Conservation (phyloP, 2,113 vertebrate species). For the Silurus glanis region DNA sequence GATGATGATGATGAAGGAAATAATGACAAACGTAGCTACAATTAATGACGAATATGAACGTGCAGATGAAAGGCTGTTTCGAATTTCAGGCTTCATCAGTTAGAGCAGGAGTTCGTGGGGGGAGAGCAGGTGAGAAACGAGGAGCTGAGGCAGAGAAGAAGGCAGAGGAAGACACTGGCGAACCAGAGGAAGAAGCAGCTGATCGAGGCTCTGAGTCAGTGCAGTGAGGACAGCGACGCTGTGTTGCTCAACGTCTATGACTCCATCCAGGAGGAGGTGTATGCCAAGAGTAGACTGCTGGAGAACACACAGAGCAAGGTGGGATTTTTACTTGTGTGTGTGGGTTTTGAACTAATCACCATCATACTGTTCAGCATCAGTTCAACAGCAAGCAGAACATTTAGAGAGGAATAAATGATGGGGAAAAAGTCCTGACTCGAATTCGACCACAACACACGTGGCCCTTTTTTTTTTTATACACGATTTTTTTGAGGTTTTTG, state of each 20-base stretch:
- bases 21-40: background rate
- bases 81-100: conserved; percentile 77
- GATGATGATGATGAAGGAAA: background rate
- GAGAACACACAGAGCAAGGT: conserved; percentile 84
- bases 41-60: background rate
- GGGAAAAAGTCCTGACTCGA: too few relatives aligned
- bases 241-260: conserved; percentile 79
- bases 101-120: conserved; percentile 82
- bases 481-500: too few relatives aligned
- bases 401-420: too few relatives aligned
- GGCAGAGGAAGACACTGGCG: conserved; percentile 69
- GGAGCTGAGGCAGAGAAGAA: conserved; percentile 79
- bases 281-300: conserved; percentile 79
- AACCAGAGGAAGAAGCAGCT: conserved; percentile 80
- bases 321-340: conserved; percentile 33
- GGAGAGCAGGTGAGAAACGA: conserved; percentile 85
- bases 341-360: background rate
- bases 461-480: too few relatives aligned
- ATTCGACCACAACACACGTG: too few relatives aligned
- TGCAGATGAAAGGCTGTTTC: background rate
- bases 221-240: conserved; percentile 73
- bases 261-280: conserved; percentile 86
- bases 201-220: conserved; percentile 71
- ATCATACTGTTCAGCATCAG: too few relatives aligned
- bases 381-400: too few relatives aligned